phyloP scores from a whole-genome alignment of 2,888 invertebrate species.

The Melanchra persicariae region DNA sequence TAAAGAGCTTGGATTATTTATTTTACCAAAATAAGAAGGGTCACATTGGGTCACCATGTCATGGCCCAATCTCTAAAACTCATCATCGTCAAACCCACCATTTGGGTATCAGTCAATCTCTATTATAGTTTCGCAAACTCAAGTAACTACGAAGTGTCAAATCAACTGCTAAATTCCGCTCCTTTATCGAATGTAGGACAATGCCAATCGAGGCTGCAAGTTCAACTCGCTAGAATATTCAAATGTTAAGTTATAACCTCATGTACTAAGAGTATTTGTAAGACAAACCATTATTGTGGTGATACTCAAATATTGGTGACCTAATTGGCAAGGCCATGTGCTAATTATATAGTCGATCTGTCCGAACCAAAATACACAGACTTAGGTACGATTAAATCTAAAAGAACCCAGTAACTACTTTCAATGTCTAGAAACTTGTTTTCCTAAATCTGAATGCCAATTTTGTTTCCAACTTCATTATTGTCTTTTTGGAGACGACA shows the following conservation, averaged over 20 bases:
- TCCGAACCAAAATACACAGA: neutral
- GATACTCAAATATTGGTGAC: slow-evolving; percentile 32
- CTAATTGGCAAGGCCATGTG: slow-evolving; percentile 26
- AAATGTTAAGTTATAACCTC: slow-evolving; percentile 51
- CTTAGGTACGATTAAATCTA: slow-evolving; percentile 5
- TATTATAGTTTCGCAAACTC: slow-evolving; percentile 56
- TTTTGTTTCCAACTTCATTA: slow-evolving; percentile 8
- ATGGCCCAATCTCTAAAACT: neutral
- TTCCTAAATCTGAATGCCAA: slow-evolving; percentile 17
- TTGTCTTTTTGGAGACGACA: slow-evolving; percentile 37
- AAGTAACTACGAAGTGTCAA: slow-evolving; percentile 63
- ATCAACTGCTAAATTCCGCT: slow-evolving; percentile 76
- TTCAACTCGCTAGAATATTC: slow-evolving; percentile 65
- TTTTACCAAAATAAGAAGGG: neutral
- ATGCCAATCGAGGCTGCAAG: slow-evolving; percentile 76
- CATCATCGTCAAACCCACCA: slow-evolving; percentile 9
- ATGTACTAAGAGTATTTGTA: slow-evolving; percentile 19
- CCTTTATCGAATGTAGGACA: slow-evolving; percentile 81
- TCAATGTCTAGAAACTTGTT: slow-evolving; percentile 15
- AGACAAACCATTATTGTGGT: slow-evolving; percentile 20
- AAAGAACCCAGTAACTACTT: slow-evolving; percentile 17
- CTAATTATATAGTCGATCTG: slow-evolving; percentile 2
- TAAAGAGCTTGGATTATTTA: neutral
- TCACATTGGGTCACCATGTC: slow-evolving; percentile 17
- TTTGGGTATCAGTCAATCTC: slow-evolving; percentile 34